Base-by-base conservation (phyloP, 2,888 invertebrate species). In the Andrena minutula region DNA sequence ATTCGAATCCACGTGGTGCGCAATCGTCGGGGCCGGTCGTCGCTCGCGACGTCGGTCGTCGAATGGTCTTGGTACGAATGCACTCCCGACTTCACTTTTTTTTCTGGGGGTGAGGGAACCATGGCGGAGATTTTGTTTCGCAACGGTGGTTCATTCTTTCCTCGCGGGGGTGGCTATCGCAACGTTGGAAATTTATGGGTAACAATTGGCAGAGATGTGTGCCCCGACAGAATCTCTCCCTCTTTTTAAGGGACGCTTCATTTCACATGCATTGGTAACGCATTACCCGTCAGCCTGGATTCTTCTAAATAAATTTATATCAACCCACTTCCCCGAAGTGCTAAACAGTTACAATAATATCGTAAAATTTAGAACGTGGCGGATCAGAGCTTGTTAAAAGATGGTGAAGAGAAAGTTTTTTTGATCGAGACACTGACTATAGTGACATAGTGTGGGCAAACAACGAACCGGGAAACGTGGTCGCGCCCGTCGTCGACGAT, bases 1-100 rank as follows among this genome's bases (percentile, higher is more conserved):
- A 79, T 28, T 16, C 49, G 30, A 1, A n/a, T 79, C 86, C 85
- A 88, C 88, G 88, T 88, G 86, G 82, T 82, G 80, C 79, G 79
- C 79, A 78, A 80, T 75, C 82, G 80, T 80, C 70, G 74, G 26
- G 23, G 30, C 20, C 61, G 71, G 71, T 74, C 69, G 79, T 75
- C 75, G 80, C 28, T 66, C 73, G 64, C 51, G n/a, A 47, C 73
- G 63, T 51, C 30, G 35, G 12, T 8, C 60, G 10, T 51, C 69
- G 65, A 16, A 30, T 35, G n/a, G n/a, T 10, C 23, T 20, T 20
- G 10, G 30, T 30, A 8, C 30, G 7, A 64, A 63, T 41, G 10
- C 23, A 32, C 63, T 61, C 53, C 41, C 28, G 12, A n/a, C 20
- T 74, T 47, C 53, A 23, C 73, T 30, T 66, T 41, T 41, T 64